Evolutionary conservation across 1,140 invertebrate species (phyloP).

Genomic region (Halictus rubicundus): DNA sequence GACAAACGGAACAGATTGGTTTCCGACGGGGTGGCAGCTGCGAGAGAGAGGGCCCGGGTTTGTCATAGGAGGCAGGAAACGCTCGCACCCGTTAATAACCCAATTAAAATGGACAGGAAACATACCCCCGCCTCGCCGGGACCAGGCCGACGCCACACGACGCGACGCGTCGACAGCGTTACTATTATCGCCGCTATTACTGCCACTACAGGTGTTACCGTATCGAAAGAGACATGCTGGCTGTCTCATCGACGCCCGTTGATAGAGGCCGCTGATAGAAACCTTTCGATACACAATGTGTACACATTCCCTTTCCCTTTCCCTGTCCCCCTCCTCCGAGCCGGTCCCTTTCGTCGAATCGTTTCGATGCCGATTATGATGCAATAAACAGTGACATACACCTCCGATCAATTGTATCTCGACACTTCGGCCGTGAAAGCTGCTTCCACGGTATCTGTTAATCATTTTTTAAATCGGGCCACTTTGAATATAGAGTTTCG

Average conservation of each 20-base stretch:
- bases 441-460: too few species aligned
- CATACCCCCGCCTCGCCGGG: slow-evolving; percentile 40
- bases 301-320: too few species aligned
- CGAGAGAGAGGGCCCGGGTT: slow-evolving; percentile 53
- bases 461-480: too few species aligned
- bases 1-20: slow-evolving; percentile 75
- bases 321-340: not conserved
- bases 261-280: not conserved
- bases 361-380: too few species aligned
- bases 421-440: too few species aligned
- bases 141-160: slow-evolving; percentile 8
- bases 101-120: slow-evolving; percentile 73
- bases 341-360: not conserved
- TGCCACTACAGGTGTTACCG: slow-evolving; percentile 39
- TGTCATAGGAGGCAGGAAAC: slow-evolving; percentile 72
- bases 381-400: too few species aligned
- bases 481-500: too few species aligned
- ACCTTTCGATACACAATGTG: not conserved
- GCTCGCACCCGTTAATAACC: slow-evolving; percentile 72
- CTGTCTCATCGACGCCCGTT: not conserved
- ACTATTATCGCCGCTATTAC: slow-evolving; percentile 45
- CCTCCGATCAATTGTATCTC: too few species aligned
- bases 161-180: slow-evolving; percentile 32
- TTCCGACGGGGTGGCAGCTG: slow-evolving; percentile 70
- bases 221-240: not conserved